Percentiles rank a stretch among this genome's conserved stretches.
Evolutionary conservation across 2,888 invertebrate genomes (phyloP).

Genomic region (Ypsolopha scabrella): DNA sequence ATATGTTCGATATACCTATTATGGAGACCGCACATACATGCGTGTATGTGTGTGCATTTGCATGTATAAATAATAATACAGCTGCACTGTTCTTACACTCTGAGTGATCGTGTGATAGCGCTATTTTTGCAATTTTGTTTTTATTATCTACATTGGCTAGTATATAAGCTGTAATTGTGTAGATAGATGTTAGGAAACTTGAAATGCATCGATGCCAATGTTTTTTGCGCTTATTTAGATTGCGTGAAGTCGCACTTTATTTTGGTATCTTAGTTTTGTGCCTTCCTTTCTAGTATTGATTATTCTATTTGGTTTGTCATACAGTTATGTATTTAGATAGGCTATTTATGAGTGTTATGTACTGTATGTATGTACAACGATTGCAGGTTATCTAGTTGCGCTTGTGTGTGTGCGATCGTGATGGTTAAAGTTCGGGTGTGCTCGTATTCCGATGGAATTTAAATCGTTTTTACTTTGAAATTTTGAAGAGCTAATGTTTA

Average conservation of each 20-base stretch:
- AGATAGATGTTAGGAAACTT: slow-evolving; percentile 29
- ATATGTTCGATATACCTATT: slow-evolving; percentile 11
- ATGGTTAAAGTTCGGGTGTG: slow-evolving; percentile 7
- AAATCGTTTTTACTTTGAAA: slow-evolving; percentile 12
- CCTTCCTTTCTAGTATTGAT: not conserved
- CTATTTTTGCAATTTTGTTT: slow-evolving; percentile 20
- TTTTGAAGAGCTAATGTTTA: slow-evolving; percentile 18
- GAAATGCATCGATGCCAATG: slow-evolving; percentile 31
- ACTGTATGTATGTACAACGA: too few species aligned
- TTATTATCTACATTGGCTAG: slow-evolving; percentile 26
- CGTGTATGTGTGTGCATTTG: slow-evolving; percentile 19
- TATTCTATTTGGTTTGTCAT: slow-evolving; percentile 1
- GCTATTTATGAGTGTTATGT: slow-evolving; percentile 9
- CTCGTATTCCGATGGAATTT: too few species aligned
- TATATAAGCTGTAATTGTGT: too few species aligned
- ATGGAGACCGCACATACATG: slow-evolving; percentile 19
- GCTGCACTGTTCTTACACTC: slow-evolving; percentile 26
- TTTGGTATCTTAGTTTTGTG: not conserved
- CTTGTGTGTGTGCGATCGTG: slow-evolving; percentile 22
- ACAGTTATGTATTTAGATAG: not conserved
- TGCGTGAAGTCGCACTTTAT: not conserved
- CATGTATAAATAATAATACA: slow-evolving; percentile 19
- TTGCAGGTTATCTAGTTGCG: not conserved
- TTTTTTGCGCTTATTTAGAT: not conserved
- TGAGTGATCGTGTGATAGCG: slow-evolving; percentile 11